phyloP scores from a whole-genome alignment of 2,113 vertebrate genomes.

The Proterorhinus semilunaris region DNA sequence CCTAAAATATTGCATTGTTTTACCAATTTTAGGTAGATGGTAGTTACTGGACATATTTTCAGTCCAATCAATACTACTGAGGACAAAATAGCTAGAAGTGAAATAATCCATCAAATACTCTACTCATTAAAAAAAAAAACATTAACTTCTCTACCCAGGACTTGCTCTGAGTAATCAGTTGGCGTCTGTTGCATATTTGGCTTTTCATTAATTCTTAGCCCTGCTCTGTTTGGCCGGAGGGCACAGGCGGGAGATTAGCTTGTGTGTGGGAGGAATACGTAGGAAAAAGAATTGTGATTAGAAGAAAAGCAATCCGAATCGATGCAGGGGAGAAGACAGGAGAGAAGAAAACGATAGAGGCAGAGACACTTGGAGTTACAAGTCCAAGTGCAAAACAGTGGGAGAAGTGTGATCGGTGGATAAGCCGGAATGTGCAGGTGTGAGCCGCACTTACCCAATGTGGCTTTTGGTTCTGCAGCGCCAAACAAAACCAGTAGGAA shows the following conservation, averaged over 20 bases:
- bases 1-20: not conserved
- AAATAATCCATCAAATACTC: not conserved
- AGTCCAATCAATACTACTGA: not conserved
- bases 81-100: not conserved
- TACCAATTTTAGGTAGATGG: not conserved
- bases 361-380: not conserved
- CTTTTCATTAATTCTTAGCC: constrained; percentile 29
- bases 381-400: not conserved
- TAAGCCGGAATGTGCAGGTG: not conserved
- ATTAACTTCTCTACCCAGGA: constrained; percentile 1
- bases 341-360: not conserved
- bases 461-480: not conserved
- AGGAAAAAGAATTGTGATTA: constrained; percentile 1
- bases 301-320: constrained; percentile 17
- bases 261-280: constrained; percentile 3
- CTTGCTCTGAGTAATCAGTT: constrained; percentile 39
- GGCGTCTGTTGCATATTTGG: constrained; percentile 39
- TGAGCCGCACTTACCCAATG: not conserved
- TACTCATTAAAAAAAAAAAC: not conserved
- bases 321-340: constrained; percentile 15
- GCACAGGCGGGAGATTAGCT: constrained; percentile 19
- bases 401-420: not conserved
- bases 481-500: not conserved
- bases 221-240: constrained; percentile 35
- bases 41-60: too few relatives aligned